These are phyloP conservation scores for Dromaius novaehollandiae DNA, from an alignment of 2,113 vertebrate species.

Conservation along the genomic window DNA sequence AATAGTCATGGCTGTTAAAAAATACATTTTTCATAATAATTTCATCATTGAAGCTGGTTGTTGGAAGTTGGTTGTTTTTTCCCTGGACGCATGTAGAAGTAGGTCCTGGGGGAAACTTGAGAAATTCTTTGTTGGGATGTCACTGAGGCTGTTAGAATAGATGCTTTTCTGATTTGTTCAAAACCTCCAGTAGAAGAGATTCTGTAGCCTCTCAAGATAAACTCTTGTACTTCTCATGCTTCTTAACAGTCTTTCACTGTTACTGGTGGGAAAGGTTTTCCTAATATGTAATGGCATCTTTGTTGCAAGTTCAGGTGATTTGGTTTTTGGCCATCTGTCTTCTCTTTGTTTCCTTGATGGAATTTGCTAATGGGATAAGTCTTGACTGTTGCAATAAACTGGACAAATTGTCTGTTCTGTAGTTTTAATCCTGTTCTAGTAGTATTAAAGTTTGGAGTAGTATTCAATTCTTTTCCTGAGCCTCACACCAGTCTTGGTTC, in stretches of 20 bases:
- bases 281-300: background rate
- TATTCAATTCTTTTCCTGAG: background rate
- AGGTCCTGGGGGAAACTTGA: background rate
- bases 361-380: background rate
- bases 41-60: background rate
- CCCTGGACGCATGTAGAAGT: background rate
- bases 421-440: background rate
- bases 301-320: background rate
- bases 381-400: background rate
- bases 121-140: background rate
- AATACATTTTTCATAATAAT: background rate
- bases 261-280: background rate
- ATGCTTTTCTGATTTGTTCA: background rate
- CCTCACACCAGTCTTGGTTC: background rate
- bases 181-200: background rate
- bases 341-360: background rate
- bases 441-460: background rate
- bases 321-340: background rate
- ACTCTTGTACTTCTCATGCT: background rate
- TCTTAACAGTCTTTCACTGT: background rate
- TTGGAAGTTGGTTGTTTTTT: background rate
- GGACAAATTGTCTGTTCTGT: background rate
- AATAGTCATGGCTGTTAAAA: background rate
- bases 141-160: background rate
- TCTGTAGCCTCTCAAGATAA: background rate